These are phyloP conservation scores for Scaptomyza polygonia DNA, from an alignment of 2,888 invertebrate genomes.

Conservation along the genomic window DNA sequence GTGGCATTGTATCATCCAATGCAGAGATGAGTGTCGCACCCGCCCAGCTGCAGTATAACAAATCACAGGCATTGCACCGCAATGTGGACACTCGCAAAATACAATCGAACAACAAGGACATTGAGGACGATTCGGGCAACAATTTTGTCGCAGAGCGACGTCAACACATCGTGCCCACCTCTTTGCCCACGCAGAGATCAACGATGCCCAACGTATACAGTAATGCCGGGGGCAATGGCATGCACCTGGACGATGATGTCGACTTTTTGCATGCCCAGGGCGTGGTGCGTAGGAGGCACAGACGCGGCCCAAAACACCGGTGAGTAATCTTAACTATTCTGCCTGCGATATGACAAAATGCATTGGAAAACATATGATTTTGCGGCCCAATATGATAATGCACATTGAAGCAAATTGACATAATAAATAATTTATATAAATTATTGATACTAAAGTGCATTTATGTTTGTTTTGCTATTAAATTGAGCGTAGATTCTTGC, in stretches of 20 bases:
- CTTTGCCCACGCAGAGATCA: constrained; percentile 82
- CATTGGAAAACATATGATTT: no score
- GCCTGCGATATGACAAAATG: no score
- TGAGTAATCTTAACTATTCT: constrained; percentile 42
- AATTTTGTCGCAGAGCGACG: constrained; percentile 84
- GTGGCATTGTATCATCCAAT: constrained; percentile 23
- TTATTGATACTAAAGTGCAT: neutral
- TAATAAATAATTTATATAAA: neutral
- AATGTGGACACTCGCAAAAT: constrained; percentile 84
- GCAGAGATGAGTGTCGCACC: constrained; percentile 6
- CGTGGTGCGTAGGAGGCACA: constrained; percentile 79
- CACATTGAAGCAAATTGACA: neutral
- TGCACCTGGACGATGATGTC: constrained; percentile 83
- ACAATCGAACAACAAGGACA: constrained; percentile 84
- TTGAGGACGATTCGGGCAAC: constrained; percentile 84
- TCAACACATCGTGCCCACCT: constrained; percentile 82
- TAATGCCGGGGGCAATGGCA: constrained; percentile 84
- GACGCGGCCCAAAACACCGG: constrained; percentile 83
- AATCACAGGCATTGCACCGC: constrained; percentile 75
- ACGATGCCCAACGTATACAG: constrained; percentile 84
- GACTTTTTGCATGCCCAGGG: constrained; percentile 83
- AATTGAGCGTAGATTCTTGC: neutral
- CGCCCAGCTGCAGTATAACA: constrained; percentile 61
- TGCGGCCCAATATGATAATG: no score
- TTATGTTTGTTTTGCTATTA: neutral